A percentile compares a stretch with the other conserved stretches of the same genome.
Conservation (phyloP, 2,797 vertebrate species). For the Cyprinella venusta region DNA sequence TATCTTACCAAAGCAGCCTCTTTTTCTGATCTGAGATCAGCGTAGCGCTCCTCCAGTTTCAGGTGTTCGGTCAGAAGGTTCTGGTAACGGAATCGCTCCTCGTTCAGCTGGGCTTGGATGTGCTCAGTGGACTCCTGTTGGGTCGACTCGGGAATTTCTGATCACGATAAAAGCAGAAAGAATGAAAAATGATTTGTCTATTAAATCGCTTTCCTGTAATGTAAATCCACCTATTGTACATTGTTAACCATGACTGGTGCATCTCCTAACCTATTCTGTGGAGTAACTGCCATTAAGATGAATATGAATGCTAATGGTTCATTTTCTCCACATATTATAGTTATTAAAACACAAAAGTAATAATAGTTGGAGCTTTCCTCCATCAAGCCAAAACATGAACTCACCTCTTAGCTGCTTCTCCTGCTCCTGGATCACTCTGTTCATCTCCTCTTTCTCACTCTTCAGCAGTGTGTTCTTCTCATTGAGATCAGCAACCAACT, state of each 20-base stretch:
- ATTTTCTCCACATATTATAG: background rate
- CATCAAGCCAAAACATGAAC: background rate
- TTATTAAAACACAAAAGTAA: background rate
- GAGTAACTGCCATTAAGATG: background rate
- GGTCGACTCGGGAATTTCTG: conserved; percentile 83
- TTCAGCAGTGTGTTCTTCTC: conserved; percentile 86
- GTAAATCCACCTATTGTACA: background rate
- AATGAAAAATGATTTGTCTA: background rate
- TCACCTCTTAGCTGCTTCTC: conserved; percentile 85
- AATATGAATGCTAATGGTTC: background rate
- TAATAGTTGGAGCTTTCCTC: background rate
- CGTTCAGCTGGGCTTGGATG: conserved; percentile 86
- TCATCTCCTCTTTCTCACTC: conserved; percentile 87
- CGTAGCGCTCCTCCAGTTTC: conserved; percentile 88
- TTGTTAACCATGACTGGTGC: background rate
- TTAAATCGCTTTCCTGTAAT: background rate
- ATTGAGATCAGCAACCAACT: conserved; percentile 89
- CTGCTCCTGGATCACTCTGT: conserved; percentile 83
- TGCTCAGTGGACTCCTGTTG: conserved; percentile 82
- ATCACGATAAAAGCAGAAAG: background rate
- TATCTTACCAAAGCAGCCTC: conserved; percentile 60
- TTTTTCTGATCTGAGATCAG: conserved; percentile 89
- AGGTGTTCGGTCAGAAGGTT: conserved; percentile 92
- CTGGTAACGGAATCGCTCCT: conserved; percentile 90
- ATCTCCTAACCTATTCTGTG: background rate